Evolutionary conservation across 1,140 invertebrate species (phyloP), one percentile per base, ranked within the genome.

Genomic region (Drosophila subpulchrella): DNA sequence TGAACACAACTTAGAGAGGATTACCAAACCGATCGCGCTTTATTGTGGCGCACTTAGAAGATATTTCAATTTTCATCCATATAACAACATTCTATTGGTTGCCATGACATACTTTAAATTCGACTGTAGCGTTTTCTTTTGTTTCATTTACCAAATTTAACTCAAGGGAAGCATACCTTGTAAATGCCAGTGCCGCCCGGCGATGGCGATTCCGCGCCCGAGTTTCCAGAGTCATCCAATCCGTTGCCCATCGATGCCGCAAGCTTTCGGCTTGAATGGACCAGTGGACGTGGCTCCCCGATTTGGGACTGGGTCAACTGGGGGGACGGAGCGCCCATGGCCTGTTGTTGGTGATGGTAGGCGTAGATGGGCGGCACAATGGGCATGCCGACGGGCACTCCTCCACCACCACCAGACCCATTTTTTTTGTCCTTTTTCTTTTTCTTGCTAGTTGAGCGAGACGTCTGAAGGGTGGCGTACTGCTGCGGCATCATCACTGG

Each of bases 141-240:
- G 20, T 27, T 27, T 27, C 4, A 27, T 27, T 27, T 27, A 27
- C 3, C 27, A 4, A 27, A 5, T 27, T 27, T 27, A 27, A 27
- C 4, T 27, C 5, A 27, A 27, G 3, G 0, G 27, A 17, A 10
- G 41, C 38, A 10, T 10, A 76, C 73, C 73, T 76, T 76, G 91
- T 98, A 98, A 63, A 97, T 97, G 10, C 96, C 96, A 0, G 97
- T 97, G 39, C 96, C 97, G 38, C 96, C 97, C 2, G 83, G 83
- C 17, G 96, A 97, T 15, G 83, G 83, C 12, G 96, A 97, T 47
- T 97, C 96, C 30, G 95, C 95, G 12, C 95, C 95, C 0, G 93
- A 94, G 72, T 94, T 93, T 48, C 95, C 94, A 0, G 94, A 93
- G 75, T 93, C 94, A 67, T 94, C 94, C 66, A 94, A 91, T 4